These are phyloP conservation scores for Leptarthrus brevirostris DNA, from an alignment of 2,888 invertebrate species.

Conservation along the genomic window DNA sequence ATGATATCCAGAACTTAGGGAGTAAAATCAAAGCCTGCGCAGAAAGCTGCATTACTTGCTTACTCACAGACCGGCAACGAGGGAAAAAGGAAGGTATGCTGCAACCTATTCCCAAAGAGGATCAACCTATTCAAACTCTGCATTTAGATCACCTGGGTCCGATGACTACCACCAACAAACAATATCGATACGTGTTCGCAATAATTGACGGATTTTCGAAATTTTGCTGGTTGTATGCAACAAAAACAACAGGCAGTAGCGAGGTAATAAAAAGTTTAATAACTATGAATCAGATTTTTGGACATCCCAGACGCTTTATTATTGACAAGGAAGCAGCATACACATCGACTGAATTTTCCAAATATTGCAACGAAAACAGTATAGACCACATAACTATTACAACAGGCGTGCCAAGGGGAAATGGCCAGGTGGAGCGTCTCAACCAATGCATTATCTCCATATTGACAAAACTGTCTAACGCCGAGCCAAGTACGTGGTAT, in stretches of 20 bases:
- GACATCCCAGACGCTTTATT: not conserved
- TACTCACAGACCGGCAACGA: too few relatives aligned
- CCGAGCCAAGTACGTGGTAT: constrained; percentile 55
- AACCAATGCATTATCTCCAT: constrained; percentile 58
- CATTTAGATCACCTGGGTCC: constrained; percentile 62
- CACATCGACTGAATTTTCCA: constrained; percentile 59
- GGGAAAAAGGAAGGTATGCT: too few relatives aligned
- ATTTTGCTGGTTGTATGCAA: not conserved
- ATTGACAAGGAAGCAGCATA: not conserved
- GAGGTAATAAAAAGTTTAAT: not conserved
- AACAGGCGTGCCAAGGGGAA: constrained; percentile 57
- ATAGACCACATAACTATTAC: constrained; percentile 58
- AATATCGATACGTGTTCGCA: not conserved
- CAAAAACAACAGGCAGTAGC: not conserved
- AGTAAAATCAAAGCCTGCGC: too few relatives aligned
- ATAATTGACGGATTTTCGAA: not conserved
- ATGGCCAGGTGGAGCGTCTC: constrained; percentile 56
- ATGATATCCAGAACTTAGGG: too few relatives aligned
- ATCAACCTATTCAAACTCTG: too few relatives aligned
- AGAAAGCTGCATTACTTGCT: too few relatives aligned
- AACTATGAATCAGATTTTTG: not conserved
- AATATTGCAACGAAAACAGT: constrained; percentile 59
- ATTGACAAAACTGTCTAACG: constrained; percentile 59
- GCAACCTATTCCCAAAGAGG: too few relatives aligned
- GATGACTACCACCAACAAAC: constrained; percentile 57